These are phyloP conservation scores for Rhamnusium bicolor DNA, from an alignment of 2,888 invertebrate species.

Conservation along the genomic window DNA sequence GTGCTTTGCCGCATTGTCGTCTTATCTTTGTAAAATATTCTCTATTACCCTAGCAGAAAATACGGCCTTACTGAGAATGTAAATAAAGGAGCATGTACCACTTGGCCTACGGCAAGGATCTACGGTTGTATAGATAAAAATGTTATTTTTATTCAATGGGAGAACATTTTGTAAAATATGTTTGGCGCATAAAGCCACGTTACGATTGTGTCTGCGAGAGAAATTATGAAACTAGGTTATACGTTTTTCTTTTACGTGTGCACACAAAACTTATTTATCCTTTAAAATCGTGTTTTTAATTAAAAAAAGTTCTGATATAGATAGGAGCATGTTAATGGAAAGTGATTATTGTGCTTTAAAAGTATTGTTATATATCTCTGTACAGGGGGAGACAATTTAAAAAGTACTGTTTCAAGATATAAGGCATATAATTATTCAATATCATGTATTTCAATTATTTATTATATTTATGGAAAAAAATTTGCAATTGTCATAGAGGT, in stretches of 20 bases:
- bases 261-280: neutral
- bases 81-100: neutral
- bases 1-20: slow-evolving; percentile 22
- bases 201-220: neutral
- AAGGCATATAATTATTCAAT: no score
- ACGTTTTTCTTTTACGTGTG: neutral
- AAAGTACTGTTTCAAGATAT: no score
- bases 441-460: no score
- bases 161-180: neutral
- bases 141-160: slow-evolving; percentile 15
- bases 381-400: no score
- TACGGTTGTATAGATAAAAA: slow-evolving; percentile 24
- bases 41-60: slow-evolving; percentile 9
- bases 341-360: no score
- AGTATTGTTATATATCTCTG: no score
- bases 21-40: slow-evolving; percentile 23
- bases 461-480: no score
- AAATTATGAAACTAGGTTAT: neutral
- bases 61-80: slow-evolving; percentile 19
- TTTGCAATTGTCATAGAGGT: no score
- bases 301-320: no score
- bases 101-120: slow-evolving; percentile 14
- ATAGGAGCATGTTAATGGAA: no score
- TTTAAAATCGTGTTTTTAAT: no score
- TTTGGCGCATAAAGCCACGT: slow-evolving; percentile 1